Evolutionary conservation across 2,797 vertebrate species (phyloP).

Genomic region (Pipistrellus pygmaeus): DNA sequence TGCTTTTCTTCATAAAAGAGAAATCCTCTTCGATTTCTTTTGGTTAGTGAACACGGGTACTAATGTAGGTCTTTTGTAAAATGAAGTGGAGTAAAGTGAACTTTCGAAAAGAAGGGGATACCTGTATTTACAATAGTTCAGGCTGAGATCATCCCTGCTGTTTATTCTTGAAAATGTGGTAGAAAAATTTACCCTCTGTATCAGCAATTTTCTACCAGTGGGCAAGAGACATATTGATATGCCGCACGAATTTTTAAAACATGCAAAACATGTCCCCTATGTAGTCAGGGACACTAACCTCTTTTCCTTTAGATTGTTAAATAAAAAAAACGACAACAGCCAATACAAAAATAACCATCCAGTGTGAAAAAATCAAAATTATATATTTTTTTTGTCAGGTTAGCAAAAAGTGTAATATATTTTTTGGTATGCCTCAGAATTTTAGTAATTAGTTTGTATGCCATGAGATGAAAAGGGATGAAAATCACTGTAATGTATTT

Average conservation of each 20-base stretch:
- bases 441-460: neutral
- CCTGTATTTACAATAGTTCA: neutral
- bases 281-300: neutral
- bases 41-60: neutral
- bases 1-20: neutral
- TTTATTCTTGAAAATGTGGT: slow-evolving; percentile 55
- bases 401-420: neutral
- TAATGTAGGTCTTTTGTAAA: neutral
- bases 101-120: neutral
- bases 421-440: neutral
- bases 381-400: neutral
- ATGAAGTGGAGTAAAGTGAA: neutral
- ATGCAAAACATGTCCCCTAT: neutral
- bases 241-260: neutral
- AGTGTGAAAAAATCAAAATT: neutral
- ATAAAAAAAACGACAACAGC: neutral
- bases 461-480: neutral
- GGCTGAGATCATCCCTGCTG: neutral
- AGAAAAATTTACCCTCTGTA: slow-evolving; percentile 35
- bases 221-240: neutral
- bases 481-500: neutral
- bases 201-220: neutral
- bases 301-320: neutral
- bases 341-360: neutral
- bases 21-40: neutral